Evolutionary conservation across 2,797 vertebrate genomes (phyloP), one percentile per base, ranked within the genome.

Genomic region (Takifugu ocellatus): DNA sequence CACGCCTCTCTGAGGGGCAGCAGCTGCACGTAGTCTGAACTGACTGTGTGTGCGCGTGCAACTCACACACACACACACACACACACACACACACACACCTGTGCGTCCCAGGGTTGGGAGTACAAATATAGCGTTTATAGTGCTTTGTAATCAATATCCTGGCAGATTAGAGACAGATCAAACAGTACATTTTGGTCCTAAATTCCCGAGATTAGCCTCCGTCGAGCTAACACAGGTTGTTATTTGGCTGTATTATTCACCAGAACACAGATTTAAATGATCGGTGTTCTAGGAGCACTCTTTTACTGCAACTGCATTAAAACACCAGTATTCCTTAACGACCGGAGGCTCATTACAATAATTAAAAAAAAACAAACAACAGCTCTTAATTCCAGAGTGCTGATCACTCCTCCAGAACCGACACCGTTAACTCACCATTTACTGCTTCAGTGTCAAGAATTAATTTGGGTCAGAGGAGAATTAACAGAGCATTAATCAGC

Each of bases 401-500:
- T 64, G 46, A 55, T 46, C 47, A 62, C 36, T 31, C 63, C 75
- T 75, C 79, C 67, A 58, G 46, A 71, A 5, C 61, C 56, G 29
- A 49, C 49, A 48, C 68, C 26, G 54, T 81, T 89, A 88, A 90
- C 91, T 88, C 74, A 77, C 77, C 65, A 61, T 68, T 77, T 75
- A 76, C 79, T 79, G 68, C 79, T 85, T 87, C 83, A 81, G 89
- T 87, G 85, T 85, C 77, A 68, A 77, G 85, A 69, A 81, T 83
- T 84, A 77, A 84, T 77, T 75, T 78, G 68, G 72, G 69, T 85
- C 88, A 79, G 71, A 66, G 81, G 73, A 85, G 83, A 83, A 90
- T 90, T 90, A 91, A 92, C 84, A 89, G 88, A 86, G 85, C 90
- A 82, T 91, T 88, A 88, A 90, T 92, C 83, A 92, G 84, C 85